phyloP scores from a whole-genome alignment of 2,888 invertebrate genomes.

The Brenthis hecate region DNA sequence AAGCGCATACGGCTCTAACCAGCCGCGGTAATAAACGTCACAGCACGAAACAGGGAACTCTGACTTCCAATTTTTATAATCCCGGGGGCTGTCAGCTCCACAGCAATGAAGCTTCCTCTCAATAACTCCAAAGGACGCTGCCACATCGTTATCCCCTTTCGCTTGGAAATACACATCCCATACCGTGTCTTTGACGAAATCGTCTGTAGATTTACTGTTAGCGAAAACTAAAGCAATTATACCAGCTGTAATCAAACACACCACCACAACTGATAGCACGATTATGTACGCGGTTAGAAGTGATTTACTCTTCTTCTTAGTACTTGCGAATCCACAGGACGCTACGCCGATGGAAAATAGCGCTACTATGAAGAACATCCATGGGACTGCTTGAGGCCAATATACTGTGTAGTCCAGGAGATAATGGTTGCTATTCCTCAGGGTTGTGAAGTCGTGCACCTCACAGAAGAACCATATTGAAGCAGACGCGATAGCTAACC shows the following conservation, averaged over 20 bases:
- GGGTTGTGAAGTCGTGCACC: conserved; percentile 57
- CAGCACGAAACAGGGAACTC: conserved; percentile 73
- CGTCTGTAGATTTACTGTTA: conserved; percentile 60
- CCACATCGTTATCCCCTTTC: conserved; percentile 55
- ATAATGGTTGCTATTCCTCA: conserved; percentile 69
- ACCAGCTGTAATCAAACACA: conserved; percentile 54
- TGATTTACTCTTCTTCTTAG: conserved; percentile 56
- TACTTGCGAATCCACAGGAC: conserved; percentile 64
- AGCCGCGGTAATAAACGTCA: conserved; percentile 68
- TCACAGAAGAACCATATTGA: conserved; percentile 70
- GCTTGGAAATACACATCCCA: conserved; percentile 70
- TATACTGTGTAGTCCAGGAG: conserved; percentile 71
- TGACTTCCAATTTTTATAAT: conserved; percentile 66
- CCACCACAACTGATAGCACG: conserved; percentile 53
- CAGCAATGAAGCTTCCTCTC: conserved; percentile 72
- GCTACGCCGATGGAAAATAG: conserved; percentile 60
- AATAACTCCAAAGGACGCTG: conserved; percentile 55
- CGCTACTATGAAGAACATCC: conserved; percentile 67
- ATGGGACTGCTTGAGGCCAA: conserved; percentile 74
- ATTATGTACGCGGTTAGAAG: conserved; percentile 56
- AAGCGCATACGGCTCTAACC: conserved; percentile 60
- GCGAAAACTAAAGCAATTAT: conserved; percentile 65
- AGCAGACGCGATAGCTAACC: conserved; percentile 55
- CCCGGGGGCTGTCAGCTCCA: conserved; percentile 67
- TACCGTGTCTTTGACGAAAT: conserved; percentile 68